phyloP scores from a whole-genome alignment of 23 tunicate species.

The Aplidium turbinatum region DNA sequence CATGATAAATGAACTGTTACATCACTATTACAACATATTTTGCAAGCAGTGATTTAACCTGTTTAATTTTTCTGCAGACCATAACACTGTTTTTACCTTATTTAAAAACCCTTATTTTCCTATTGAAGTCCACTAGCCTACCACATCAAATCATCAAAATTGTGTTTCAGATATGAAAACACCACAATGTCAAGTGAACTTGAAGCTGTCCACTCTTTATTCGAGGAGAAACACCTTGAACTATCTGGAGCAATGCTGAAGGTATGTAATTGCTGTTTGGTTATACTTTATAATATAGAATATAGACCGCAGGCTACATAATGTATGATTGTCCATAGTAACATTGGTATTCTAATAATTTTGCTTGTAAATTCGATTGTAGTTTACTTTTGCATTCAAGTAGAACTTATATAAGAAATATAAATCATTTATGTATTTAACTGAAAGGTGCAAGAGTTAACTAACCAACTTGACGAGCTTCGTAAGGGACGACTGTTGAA shows the following conservation, averaged over 20 bases:
- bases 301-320: no score
- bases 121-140: no score
- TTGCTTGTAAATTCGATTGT: not conserved
- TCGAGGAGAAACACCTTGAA: constrained; percentile 90
- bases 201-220: constrained; percentile 86
- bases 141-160: no score
- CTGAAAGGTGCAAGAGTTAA: constrained; percentile 65
- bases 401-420: not conserved
- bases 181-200: constrained; percentile 82
- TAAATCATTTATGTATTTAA: not conserved
- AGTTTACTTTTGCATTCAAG: not conserved
- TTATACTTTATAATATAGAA: no score
- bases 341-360: not conserved
- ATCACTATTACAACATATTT: no score
- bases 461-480: constrained; percentile 72
- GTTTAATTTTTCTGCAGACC: no score
- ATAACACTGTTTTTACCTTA: no score
- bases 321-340: no score
- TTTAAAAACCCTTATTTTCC: no score
- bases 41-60: no score
- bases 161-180: constrained; percentile 66
- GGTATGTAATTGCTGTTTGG: no score
- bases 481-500: constrained; percentile 32
- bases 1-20: no score
- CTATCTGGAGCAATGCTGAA: constrained; percentile 55